Conservation (phyloP, 2,113 vertebrate genomes). For the Pimephales promelas region DNA sequence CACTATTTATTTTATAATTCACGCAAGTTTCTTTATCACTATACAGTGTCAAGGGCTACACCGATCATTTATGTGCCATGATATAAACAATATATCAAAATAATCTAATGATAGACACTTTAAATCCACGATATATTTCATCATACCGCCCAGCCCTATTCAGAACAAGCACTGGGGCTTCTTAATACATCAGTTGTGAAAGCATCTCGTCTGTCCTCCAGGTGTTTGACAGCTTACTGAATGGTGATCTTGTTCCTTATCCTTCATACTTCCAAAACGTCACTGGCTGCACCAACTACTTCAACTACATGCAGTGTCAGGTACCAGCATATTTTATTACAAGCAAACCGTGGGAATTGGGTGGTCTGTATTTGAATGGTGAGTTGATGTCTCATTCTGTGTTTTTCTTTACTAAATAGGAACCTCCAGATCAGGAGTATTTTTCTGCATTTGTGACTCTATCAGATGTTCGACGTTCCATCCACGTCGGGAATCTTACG, state of each 20-base stretch:
- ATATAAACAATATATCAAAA: too few species aligned
- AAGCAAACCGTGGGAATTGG: background rate
- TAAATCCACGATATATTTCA: too few species aligned
- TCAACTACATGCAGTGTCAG: constrained; percentile 79
- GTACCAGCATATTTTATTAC: constrained; percentile 58
- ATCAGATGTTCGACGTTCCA: constrained; percentile 76
- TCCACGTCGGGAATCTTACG: constrained; percentile 83
- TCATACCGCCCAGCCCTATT: too few species aligned
- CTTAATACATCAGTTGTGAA: background rate
- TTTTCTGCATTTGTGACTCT: constrained; percentile 80
- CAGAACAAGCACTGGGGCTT: background rate
- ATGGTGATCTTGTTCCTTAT: constrained; percentile 72
- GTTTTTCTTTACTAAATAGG: constrained; percentile 60
- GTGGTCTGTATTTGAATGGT: background rate
- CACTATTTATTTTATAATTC: too few species aligned
- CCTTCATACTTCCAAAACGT: constrained; percentile 81
- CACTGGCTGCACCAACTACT: constrained; percentile 84
- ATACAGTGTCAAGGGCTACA: too few species aligned
- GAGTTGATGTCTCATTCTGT: background rate
- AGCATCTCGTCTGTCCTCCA: constrained; percentile 58
- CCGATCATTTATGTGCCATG: too few species aligned
- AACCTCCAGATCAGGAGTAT: constrained; percentile 78
- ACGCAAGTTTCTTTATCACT: too few species aligned
- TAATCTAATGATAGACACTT: too few species aligned
- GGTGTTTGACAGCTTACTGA: constrained; percentile 80